These are phyloP conservation scores for Limnephilus rhombicus DNA, from an alignment of 2,888 invertebrate species.

Conservation along the genomic window DNA sequence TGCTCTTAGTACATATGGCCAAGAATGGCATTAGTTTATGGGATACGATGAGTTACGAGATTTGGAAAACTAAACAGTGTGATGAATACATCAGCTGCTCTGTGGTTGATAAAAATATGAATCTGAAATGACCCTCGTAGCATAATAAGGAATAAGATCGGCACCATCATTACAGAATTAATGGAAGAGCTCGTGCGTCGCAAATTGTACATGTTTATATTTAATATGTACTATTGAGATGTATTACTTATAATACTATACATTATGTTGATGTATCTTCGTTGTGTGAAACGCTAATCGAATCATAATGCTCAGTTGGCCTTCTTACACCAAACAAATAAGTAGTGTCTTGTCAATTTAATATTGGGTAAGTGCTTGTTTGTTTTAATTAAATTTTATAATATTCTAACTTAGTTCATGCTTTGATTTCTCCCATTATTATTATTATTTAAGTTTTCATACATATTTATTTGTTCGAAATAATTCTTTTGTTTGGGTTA, in stretches of 20 bases:
- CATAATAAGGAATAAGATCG: neutral
- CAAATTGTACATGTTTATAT: constrained; percentile 1
- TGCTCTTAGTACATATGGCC: neutral
- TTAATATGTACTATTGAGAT: neutral
- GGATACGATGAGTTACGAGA: neutral
- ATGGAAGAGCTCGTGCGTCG: neutral
- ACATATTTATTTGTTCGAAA: neutral
- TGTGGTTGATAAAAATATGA: neutral
- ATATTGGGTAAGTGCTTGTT: neutral
- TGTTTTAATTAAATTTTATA: neutral
- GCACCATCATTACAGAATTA: neutral
- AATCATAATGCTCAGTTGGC: neutral
- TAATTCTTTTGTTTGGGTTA: neutral
- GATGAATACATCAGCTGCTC: neutral
- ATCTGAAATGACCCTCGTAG: neutral
- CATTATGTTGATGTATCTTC: neutral
- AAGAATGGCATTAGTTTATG: neutral
- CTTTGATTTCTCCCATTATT: neutral
- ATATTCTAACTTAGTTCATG: neutral
- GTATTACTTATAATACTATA: neutral
- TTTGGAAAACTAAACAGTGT: neutral
- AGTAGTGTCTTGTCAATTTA: neutral
- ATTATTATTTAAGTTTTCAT: neutral
- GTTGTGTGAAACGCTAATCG: neutral
- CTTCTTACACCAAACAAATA: neutral